Conservation (phyloP, 1,140 invertebrate species). For the Cydia amplana region DNA sequence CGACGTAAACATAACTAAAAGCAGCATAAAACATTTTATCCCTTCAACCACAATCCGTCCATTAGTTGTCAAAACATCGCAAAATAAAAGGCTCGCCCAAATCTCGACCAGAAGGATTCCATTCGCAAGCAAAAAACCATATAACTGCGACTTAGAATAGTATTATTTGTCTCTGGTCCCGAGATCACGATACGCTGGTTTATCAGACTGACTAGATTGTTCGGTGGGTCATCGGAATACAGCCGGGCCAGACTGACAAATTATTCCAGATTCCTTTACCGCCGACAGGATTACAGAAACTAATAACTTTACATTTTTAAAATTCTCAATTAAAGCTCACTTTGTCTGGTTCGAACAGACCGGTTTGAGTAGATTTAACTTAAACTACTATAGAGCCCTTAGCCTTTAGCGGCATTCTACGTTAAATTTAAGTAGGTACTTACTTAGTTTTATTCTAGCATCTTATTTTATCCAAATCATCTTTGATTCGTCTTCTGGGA, state of each 20-base stretch:
- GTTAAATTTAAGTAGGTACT: neutral
- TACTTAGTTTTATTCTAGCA: neutral
- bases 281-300: conserved; percentile 2
- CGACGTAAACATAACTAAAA: neutral
- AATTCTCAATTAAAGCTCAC: conserved; percentile 12
- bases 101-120: neutral
- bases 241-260: conserved; percentile 46
- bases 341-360: neutral
- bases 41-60: conserved; percentile 10
- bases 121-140: neutral
- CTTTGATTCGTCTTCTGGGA: too few relatives aligned
- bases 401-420: neutral
- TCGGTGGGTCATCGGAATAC: conserved; percentile 37
- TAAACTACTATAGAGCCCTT: neutral
- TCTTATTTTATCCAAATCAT: too few relatives aligned
- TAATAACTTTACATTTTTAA: conserved; percentile 32
- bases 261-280: conserved; percentile 41
- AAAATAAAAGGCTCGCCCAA: conserved; percentile 27
- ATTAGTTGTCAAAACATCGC: conserved; percentile 30
- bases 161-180: neutral
- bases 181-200: neutral
- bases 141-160: neutral
- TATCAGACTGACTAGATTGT: neutral
- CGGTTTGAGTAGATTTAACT: conserved; percentile 4
- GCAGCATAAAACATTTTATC: neutral